phyloP scores from a whole-genome alignment of 2,888 invertebrate species.

The Hanleya hanleyi region DNA sequence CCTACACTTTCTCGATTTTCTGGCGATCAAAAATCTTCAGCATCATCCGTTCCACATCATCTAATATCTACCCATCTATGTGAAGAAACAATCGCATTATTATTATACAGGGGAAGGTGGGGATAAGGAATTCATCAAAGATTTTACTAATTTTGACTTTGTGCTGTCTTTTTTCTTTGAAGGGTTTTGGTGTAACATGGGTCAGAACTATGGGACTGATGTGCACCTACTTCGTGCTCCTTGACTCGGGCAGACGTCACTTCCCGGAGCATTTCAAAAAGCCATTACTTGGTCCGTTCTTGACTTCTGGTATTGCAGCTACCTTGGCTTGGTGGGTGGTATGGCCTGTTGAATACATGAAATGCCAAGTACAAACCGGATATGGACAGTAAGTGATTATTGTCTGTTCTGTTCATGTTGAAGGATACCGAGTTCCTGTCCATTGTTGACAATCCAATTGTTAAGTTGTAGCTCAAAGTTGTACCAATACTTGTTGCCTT shows the following conservation, averaged over 20 bases:
- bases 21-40: too few species aligned
- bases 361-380: conserved; percentile 69
- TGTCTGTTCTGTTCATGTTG: too few species aligned
- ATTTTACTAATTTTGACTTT: background rate
- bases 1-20: too few species aligned
- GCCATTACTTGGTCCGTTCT: conserved; percentile 68
- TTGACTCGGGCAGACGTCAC: conserved; percentile 67
- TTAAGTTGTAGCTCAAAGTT: too few species aligned
- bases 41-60: too few species aligned
- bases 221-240: conserved; percentile 68
- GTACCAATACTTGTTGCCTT: too few species aligned
- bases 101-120: too few species aligned
- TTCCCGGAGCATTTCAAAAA: conserved; percentile 65
- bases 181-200: conserved; percentile 72
- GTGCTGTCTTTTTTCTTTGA: conserved; percentile 17
- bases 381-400: conserved; percentile 64
- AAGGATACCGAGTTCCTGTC: too few species aligned
- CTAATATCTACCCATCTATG: too few species aligned
- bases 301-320: conserved; percentile 67
- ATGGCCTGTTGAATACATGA: conserved; percentile 72
- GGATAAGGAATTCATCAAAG: too few species aligned
- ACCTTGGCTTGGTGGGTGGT: conserved; percentile 71
- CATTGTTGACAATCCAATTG: too few species aligned
- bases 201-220: conserved; percentile 65
- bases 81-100: too few species aligned